These are phyloP conservation scores for Sipha flava DNA, from an alignment of 1,140 invertebrate species.

Conservation along the genomic window DNA sequence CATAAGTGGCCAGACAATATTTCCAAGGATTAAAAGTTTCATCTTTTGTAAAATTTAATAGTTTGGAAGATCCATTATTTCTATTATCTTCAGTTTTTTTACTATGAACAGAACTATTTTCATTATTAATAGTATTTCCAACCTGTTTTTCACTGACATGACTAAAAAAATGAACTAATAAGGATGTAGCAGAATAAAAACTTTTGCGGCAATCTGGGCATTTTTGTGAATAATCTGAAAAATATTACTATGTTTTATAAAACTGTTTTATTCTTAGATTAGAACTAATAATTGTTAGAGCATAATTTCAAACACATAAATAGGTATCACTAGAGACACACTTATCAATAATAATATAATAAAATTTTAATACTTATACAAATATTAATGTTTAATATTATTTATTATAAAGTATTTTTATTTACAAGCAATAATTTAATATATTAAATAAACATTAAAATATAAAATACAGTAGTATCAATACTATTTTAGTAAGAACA, in stretches of 20 bases:
- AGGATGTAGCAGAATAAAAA: slow-evolving; percentile 40
- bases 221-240: slow-evolving; percentile 38
- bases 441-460: no score
- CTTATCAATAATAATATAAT: no score
- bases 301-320: no score
- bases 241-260: not conserved
- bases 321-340: no score
- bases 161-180: slow-evolving; percentile 41
- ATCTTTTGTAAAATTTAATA: not conserved
- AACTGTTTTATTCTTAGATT: no score
- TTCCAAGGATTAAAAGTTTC: slow-evolving; percentile 40
- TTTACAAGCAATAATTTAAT: no score
- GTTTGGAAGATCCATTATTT: not conserved
- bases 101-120: not conserved
- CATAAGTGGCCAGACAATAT: slow-evolving; percentile 39
- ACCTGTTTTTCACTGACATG: slow-evolving; percentile 34
- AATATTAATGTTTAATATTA: no score
- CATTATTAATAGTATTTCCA: not conserved
- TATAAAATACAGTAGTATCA: no score
- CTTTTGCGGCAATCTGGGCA: slow-evolving; percentile 40
- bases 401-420: no score
- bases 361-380: no score
- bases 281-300: no score
- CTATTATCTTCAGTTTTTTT: not conserved
- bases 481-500: no score